phyloP scores from a whole-genome alignment of 2,113 vertebrate species.

The Enhydra lutris region DNA sequence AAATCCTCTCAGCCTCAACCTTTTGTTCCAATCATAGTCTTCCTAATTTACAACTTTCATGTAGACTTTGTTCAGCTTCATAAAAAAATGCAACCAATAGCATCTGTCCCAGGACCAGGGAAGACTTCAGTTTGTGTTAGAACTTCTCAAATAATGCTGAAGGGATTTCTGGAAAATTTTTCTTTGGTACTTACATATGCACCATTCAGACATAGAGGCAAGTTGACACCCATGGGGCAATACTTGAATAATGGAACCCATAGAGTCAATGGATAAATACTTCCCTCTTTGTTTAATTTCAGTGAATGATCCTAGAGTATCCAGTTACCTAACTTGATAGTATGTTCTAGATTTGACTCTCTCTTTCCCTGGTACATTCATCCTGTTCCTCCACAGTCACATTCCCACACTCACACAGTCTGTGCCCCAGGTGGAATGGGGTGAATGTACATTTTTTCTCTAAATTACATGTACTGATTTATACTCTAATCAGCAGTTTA shows the following conservation, averaged over 20 bases:
- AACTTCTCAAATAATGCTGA: background rate
- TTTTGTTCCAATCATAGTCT: accelerated
- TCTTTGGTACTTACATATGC: background rate
- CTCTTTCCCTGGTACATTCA: background rate
- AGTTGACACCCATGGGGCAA: background rate
- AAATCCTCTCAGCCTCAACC: background rate
- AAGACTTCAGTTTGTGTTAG: background rate
- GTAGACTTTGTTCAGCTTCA: background rate
- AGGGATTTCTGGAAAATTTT: background rate
- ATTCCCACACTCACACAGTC: background rate
- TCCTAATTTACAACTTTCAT: background rate
- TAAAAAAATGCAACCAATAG: background rate
- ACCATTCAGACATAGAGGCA: background rate
- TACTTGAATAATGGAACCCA: background rate
- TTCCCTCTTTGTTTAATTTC: background rate
- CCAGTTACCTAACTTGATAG: background rate
- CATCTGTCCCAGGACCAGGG: background rate
- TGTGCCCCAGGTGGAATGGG: background rate
- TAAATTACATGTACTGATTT: background rate
- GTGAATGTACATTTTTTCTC: background rate
- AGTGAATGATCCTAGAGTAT: background rate
- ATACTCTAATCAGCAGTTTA: background rate
- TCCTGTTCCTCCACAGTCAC: background rate
- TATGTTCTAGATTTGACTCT: background rate
- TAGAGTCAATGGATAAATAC: background rate